These are phyloP conservation scores for Hemiscyllium ocellatum DNA, from an alignment of 2,113 vertebrate genomes.

Conservation along the genomic window DNA sequence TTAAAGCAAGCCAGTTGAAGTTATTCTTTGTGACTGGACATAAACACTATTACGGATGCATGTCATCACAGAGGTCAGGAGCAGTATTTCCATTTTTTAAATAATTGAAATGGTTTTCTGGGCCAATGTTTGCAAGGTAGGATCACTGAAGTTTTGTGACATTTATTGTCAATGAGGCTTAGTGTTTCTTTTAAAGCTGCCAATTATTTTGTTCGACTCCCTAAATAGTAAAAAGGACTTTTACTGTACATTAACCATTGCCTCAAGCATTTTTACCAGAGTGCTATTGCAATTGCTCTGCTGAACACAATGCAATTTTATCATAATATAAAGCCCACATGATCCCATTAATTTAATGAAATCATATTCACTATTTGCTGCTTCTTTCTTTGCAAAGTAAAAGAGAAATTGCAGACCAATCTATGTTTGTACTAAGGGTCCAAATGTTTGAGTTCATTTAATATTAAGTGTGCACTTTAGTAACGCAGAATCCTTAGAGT, in stretches of 20 bases:
- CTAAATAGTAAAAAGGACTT: neutral
- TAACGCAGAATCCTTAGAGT: neutral
- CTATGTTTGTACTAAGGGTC: neutral
- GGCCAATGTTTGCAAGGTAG: neutral
- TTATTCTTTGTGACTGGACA: neutral
- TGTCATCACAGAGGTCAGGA: neutral
- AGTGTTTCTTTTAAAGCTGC: neutral
- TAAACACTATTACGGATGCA: neutral
- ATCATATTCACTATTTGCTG: neutral
- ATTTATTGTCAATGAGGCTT: neutral
- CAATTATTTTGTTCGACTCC: neutral
- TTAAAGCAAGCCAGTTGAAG: neutral
- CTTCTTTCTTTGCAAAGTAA: neutral
- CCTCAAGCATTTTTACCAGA: neutral
- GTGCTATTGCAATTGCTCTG: neutral
- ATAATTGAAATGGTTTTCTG: neutral
- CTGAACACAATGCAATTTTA: neutral
- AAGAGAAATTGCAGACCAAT: neutral
- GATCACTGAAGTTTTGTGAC: neutral
- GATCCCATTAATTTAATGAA: constrained; percentile 18
- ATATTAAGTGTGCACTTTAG: neutral
- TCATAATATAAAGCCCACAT: neutral
- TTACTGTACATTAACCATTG: neutral
- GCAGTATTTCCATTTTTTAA: neutral
- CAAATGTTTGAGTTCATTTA: neutral